A percentile compares a stretch with the other conserved stretches of the same genome.
These are phyloP conservation scores for Elmis aenea DNA, from an alignment of 2,888 invertebrate genomes.

Conservation along the genomic window DNA sequence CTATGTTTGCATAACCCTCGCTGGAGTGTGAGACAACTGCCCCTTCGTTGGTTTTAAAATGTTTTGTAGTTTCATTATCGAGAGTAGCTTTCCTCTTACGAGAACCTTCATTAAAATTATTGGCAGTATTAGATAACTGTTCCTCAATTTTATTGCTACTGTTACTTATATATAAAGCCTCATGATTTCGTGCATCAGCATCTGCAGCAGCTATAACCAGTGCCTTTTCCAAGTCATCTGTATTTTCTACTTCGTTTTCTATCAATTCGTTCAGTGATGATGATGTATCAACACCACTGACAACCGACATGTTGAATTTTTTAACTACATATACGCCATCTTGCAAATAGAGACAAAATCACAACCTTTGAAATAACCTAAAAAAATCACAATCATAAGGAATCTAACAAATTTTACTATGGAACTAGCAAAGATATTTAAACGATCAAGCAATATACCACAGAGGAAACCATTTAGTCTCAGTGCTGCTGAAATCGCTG, in stretches of 20 bases:
- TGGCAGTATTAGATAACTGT: slow-evolving; percentile 1
- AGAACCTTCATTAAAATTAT: too few species aligned
- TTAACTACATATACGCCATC: too few species aligned
- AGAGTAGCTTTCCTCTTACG: background rate
- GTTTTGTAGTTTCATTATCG: slow-evolving; percentile 11
- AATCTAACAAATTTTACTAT: background rate
- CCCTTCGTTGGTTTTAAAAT: slow-evolving; percentile 19
- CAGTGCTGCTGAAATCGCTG: slow-evolving; percentile 22
- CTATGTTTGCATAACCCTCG: slow-evolving; percentile 55
- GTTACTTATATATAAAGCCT: slow-evolving; percentile 15
- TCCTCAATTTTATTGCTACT: slow-evolving; percentile 3
- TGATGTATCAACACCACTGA: too few species aligned
- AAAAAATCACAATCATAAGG: background rate
- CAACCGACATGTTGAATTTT: too few species aligned
- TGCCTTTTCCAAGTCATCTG: slow-evolving; percentile 41
- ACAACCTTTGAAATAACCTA: too few species aligned
- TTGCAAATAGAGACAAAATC: too few species aligned
- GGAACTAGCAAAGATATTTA: slow-evolving; percentile 6
- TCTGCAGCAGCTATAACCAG: slow-evolving; percentile 42
- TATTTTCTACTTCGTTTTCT: slow-evolving; percentile 25
- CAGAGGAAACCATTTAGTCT: slow-evolving; percentile 11
- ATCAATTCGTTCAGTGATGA: too few species aligned
- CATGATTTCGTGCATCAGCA: slow-evolving; percentile 38
- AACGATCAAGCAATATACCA: slow-evolving; percentile 8
- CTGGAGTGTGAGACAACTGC: slow-evolving; percentile 9